Evolutionary conservation across 2,797 vertebrate genomes (phyloP).

Genomic region (Paedocypris micromegethes): DNA sequence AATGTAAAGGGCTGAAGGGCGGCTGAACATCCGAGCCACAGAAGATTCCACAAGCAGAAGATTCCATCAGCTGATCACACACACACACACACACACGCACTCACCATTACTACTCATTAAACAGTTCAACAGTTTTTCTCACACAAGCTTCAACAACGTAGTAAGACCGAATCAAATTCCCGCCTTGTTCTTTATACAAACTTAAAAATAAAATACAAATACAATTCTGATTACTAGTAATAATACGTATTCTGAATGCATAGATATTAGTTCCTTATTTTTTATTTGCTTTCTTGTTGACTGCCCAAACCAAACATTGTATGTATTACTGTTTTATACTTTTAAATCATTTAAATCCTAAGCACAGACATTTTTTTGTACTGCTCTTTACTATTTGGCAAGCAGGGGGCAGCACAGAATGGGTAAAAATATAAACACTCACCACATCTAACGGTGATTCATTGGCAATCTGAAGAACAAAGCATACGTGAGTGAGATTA

Average conservation of each 20-base stretch:
- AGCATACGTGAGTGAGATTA: neutral
- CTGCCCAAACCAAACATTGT: no score
- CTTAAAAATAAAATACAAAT: no score
- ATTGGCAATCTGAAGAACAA: constrained; percentile 84
- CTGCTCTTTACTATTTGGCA: constrained; percentile 2
- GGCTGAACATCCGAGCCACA: constrained; percentile 87
- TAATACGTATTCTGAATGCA: no score
- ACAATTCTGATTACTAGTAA: no score
- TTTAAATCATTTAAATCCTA: no score
- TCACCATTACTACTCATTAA: no score
- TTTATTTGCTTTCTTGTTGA: no score
- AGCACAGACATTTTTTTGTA: neutral
- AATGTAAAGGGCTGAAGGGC: constrained; percentile 91
- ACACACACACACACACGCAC: neutral
- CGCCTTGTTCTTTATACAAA: no score
- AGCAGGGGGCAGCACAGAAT: constrained; percentile 19
- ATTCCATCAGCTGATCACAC: constrained; percentile 88
- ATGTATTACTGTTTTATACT: no score
- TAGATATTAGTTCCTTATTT: no score
- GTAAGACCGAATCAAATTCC: no score
- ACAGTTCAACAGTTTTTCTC: neutral
- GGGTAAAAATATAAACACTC: constrained; percentile 60
- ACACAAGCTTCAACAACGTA: no score
- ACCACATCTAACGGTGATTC: constrained; percentile 98
- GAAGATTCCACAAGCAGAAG: constrained; percentile 89